Base-by-base conservation (phyloP, 2,797 vertebrate genomes). In the Rhadinocentrus ornatus region DNA sequence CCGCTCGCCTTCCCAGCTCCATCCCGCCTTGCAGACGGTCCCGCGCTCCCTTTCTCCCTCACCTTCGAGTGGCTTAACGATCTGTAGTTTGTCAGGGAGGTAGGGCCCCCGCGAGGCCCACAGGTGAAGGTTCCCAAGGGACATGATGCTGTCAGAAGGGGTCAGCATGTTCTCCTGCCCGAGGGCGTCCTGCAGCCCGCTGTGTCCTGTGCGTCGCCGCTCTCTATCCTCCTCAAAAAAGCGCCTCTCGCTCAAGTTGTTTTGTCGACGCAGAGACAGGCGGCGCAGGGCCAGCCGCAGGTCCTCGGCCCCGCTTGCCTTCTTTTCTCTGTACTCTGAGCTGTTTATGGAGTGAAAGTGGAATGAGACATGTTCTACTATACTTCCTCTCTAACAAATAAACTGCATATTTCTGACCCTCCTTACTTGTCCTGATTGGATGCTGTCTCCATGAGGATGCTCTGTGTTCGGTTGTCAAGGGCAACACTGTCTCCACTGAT, bases 41-140 rank as follows among this genome's bases (percentile, higher is more conserved):
- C 59, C 41, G 0, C 3, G 11, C 71, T 81, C 81, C 65, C 64
- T 66, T n/a, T 75, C 82, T 66, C 66, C 82, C 92, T 95, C 93
- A 99, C 98, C 98, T 99, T 99, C 98, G 63, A 99, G 93, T 0
- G 98, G 98, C 91, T 99, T 99, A 91, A 99, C 98, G 73, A 99
- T 99, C 96, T 99, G 98, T 64, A 99, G 96, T 71, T 99, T 99
- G 94, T 99, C 98, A 0, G 98, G 98, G 75, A 99, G 95, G 94
- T 98, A 99, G 75, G 96, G 96, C 55, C 91, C 92, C 1, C 98
- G 95, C 57, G 95, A 95, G 92, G 96, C 93, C 96, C 97, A 96
- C 6, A 97, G 94, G 92, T 96, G 96, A 61, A 93, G 83, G 74
- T 95, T 93, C 73, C 97, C 97, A 2, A 98, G 93, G 0, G 98